phyloP scores from a whole-genome alignment of 2,888 invertebrate genomes.

The Dynastes maya region DNA sequence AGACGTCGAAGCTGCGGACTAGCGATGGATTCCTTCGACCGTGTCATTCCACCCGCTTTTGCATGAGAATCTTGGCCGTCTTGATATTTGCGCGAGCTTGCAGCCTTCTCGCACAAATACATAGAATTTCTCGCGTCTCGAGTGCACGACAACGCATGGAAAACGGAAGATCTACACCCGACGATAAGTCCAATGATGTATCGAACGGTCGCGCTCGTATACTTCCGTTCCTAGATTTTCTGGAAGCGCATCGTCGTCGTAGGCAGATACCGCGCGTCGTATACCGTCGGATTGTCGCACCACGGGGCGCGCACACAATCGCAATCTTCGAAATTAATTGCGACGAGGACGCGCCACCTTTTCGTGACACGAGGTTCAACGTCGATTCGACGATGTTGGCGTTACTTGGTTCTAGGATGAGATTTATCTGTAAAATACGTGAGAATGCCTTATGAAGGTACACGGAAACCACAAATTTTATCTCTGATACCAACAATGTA shows the following conservation, averaged over 20 bases:
- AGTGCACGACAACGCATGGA: not conserved
- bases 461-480: too few relatives aligned
- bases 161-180: conserved; percentile 60
- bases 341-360: not conserved
- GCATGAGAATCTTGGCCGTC: conserved; percentile 60
- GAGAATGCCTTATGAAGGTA: not conserved
- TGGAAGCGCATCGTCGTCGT: conserved; percentile 47
- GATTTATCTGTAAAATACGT: conserved; percentile 4
- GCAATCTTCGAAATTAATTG: conserved; percentile 48
- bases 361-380: conserved; percentile 28
- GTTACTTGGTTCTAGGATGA: not conserved
- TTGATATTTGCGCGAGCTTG: conserved; percentile 34
- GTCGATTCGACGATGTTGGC: conserved; percentile 19
- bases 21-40: conserved; percentile 55
- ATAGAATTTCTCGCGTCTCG: conserved; percentile 45
- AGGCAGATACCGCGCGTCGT: conserved; percentile 1
- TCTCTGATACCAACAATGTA: too few relatives aligned
- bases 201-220: conserved; percentile 60
- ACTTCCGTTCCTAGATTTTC: conserved; percentile 59
- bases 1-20: not conserved
- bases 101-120: conserved; percentile 3
- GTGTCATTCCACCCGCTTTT: conserved; percentile 60
- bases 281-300: conserved; percentile 27
- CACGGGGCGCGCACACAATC: conserved; percentile 30
- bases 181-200: conserved; percentile 59